Percentiles rank a stretch among this genome's conserved stretches.
These are phyloP conservation scores for Apamea crenata DNA, from an alignment of 2,888 invertebrate species.

Conservation along the genomic window DNA sequence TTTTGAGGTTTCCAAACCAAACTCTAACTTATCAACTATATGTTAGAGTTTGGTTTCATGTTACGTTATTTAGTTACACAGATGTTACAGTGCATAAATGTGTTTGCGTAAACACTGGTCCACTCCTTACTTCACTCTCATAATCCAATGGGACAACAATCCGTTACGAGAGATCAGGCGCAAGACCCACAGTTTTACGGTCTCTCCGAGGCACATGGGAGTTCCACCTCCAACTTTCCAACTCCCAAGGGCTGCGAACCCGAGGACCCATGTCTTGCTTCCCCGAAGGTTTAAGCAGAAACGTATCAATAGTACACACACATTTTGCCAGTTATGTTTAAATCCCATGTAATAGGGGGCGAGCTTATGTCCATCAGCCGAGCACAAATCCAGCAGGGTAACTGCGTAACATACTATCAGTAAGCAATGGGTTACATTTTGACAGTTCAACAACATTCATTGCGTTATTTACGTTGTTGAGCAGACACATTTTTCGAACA, in stretches of 20 bases:
- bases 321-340: neutral
- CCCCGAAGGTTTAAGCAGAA: neutral
- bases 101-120: neutral
- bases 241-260: neutral
- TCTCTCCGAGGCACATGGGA: too few relatives aligned
- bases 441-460: too few relatives aligned
- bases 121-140: neutral
- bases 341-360: neutral
- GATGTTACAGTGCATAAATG: neutral
- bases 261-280: neutral
- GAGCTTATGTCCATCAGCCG: neutral
- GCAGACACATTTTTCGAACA: too few relatives aligned
- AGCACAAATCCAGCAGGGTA: neutral
- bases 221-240: neutral
- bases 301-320: neutral
- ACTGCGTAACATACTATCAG: too few relatives aligned
- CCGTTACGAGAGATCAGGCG: neutral
- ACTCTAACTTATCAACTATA: too few relatives aligned
- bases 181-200: neutral
- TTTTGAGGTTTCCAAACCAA: neutral
- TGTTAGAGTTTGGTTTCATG: neutral
- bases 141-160: too few relatives aligned
- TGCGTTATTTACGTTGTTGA: too few relatives aligned
- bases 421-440: too few relatives aligned
- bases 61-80: neutral